A percentile compares a stretch with the other conserved stretches of the same genome.
Evolutionary conservation across 2,888 invertebrate genomes (phyloP).

Genomic region (Vandiemenella viatica): DNA sequence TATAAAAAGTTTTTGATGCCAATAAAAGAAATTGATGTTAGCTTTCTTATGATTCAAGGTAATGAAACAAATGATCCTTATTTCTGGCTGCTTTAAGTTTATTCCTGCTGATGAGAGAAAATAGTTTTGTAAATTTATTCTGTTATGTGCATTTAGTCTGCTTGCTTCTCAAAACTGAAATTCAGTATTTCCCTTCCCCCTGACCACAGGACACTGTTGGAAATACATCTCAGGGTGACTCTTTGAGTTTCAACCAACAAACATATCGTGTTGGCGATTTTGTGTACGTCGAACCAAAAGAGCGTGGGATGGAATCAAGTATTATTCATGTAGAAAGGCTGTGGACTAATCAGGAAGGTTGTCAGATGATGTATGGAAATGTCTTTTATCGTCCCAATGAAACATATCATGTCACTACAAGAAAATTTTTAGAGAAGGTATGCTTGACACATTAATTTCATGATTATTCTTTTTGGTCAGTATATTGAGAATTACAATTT

Average conservation of each 20-base stretch:
- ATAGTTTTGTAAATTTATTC: too few species aligned
- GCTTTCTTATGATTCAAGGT: too few species aligned
- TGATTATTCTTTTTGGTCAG: not conserved
- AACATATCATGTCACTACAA: conserved; percentile 86
- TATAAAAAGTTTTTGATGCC: too few species aligned
- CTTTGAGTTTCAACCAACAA: conserved; percentile 60
- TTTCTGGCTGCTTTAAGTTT: too few species aligned
- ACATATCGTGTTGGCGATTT: conserved; percentile 76
- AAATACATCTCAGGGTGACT: conserved; percentile 30
- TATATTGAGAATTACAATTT: not conserved
- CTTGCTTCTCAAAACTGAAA: too few species aligned
- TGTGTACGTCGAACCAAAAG: conserved; percentile 68
- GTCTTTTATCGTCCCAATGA: conserved; percentile 85
- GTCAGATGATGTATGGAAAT: conserved; percentile 82
- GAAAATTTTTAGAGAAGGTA: conserved; percentile 81
- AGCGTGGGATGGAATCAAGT: conserved; percentile 49
- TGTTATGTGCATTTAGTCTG: too few species aligned
- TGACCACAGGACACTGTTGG: conserved; percentile 3
- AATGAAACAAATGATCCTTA: too few species aligned
- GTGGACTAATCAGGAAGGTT: conserved; percentile 68
- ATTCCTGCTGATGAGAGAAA: too few species aligned
- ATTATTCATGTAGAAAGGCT: conserved; percentile 80
- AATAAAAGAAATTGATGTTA: too few species aligned
- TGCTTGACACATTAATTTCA: not conserved
- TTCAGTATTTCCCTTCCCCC: too few species aligned